Base-by-base conservation (phyloP, 2,888 invertebrate genomes). In the Venusia cambrica region DNA sequence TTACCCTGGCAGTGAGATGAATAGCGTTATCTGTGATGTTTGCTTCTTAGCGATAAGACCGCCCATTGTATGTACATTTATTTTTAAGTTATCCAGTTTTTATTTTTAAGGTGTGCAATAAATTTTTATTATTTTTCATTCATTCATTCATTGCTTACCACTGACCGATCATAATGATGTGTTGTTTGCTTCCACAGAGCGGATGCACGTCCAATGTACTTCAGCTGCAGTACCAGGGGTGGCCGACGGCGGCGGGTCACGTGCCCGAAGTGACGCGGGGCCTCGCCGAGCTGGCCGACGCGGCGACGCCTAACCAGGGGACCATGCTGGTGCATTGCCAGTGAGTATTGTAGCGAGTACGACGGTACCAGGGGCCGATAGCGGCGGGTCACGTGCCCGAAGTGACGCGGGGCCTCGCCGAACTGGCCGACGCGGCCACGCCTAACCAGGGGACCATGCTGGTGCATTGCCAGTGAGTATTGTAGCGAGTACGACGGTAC, bases 341-440 rank as follows among this genome's bases (percentile, higher is more conserved):
- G 92, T 93, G 57, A 63, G 58, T 57, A 38, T n/a, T n/a, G n/a
- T n/a, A n/a, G n/a, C n/a, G n/a, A n/a, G n/a, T n/a, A n/a, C n/a
- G n/a, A n/a, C 96, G 96, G 78, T 96, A 96, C 81, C 94, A 96
- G 68, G 96, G 96, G 34, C 95, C 95, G 19, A 95, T 95, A 35
- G 95, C 95, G 44, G 93, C 94, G 57, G 95, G 94, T 21, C 94
- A 94, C 88, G 95, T 96, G 72, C 95, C 96, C 47, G 95, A 96
- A 81, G 95, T 95, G 30, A 95, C 95, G 39, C 90, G 95, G 48
- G 95, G 95, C 9, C 89, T 96, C 40, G 94, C 94, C 46, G 95
- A 95, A 75, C 89, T 96, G 46, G 93, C 94, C n/a, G 94, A 94
- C 83, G 93, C 94, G 4, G 64, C 65, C 89, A 87, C 87, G 71